Evolutionary conservation across 2,888 invertebrate species (phyloP).

Genomic region (Dryocosmus kuriphilus): DNA sequence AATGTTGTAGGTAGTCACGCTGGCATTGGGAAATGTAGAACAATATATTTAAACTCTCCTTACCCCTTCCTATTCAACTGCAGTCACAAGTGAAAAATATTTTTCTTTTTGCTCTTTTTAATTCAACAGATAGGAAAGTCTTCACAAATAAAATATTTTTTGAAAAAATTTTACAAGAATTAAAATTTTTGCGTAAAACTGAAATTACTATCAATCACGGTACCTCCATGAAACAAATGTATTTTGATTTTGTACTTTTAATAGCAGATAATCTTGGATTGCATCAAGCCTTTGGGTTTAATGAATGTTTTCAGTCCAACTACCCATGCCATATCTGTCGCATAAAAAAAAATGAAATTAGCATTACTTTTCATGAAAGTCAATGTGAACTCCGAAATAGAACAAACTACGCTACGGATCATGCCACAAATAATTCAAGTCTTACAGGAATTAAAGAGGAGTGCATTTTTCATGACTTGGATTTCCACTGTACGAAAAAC

Average conservation of each 20-base stretch:
- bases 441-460: too few relatives aligned
- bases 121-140: background rate
- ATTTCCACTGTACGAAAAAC: too few relatives aligned
- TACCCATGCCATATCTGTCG: slow-evolving; percentile 19
- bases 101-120: slow-evolving; percentile 9
- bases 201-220: background rate
- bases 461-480: background rate
- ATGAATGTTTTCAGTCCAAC: background rate
- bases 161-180: background rate
- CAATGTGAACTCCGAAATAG: background rate
- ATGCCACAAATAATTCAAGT: too few relatives aligned
- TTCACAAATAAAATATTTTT: background rate
- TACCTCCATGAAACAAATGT: background rate
- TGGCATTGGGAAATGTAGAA: background rate
- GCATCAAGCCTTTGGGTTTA: background rate
- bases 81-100: slow-evolving; percentile 3
- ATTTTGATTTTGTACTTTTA: slow-evolving; percentile 2
- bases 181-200: background rate
- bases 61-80: background rate
- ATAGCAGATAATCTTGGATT: slow-evolving; percentile 6
- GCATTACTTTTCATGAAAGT: background rate
- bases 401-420: background rate
- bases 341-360: background rate
- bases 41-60: background rate
- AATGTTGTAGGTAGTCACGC: slow-evolving; percentile 6